Percentiles rank a stretch among this genome's conserved stretches.
These are phyloP conservation scores for Polymixis lichenea DNA, from an alignment of 2,888 invertebrate species.

Conservation along the genomic window DNA sequence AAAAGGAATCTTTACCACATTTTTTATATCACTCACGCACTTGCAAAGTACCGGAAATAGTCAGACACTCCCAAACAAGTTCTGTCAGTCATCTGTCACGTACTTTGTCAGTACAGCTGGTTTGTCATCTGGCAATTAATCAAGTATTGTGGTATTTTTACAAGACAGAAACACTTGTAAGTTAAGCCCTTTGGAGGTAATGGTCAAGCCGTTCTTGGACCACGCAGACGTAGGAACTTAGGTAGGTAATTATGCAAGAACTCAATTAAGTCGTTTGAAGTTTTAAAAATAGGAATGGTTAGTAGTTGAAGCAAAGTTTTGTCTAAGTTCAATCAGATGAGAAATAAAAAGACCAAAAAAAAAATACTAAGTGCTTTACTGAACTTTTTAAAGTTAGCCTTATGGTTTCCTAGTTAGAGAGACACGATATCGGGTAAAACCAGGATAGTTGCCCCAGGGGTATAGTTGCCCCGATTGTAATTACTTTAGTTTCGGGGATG, in stretches of 20 bases:
- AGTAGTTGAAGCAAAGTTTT: not conserved
- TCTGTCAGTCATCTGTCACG: conserved; percentile 54
- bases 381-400: not conserved
- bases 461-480: no score
- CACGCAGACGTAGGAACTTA: conserved; percentile 12
- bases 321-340: no score
- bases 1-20: conserved; percentile 29
- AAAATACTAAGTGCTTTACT: not conserved
- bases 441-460: no score
- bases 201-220: conserved; percentile 31
- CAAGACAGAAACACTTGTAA: conserved; percentile 64
- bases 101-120: conserved; percentile 37
- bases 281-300: not conserved
- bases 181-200: conserved; percentile 36
- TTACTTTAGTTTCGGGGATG: no score
- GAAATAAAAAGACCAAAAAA: no score
- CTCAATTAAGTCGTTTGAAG: conserved; percentile 25
- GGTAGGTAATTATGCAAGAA: conserved; percentile 35
- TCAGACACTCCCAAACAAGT: conserved; percentile 47
- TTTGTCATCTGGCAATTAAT: conserved; percentile 58
- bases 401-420: no score
- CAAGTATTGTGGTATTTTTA: conserved; percentile 54
- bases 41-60: conserved; percentile 39
- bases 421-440: not conserved
- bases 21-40: conserved; percentile 40